Conservation (phyloP, 2,113 vertebrate genomes). For the Antennarius striatus region DNA sequence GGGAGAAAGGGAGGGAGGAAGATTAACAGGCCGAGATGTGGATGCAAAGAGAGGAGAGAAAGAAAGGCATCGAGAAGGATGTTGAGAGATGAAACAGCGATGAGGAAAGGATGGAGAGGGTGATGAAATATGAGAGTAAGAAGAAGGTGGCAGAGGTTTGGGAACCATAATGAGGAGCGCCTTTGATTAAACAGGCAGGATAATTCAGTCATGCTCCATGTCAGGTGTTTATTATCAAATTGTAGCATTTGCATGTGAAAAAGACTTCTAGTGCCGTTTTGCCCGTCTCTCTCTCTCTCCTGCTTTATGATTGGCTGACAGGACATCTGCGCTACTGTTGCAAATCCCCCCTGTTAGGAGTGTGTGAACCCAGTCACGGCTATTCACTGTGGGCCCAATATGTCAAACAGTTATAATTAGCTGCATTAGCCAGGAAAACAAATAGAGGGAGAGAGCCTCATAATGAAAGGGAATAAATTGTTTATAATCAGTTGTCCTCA, state of each 20-base stretch:
- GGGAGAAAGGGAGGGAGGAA: constrained; percentile 19
- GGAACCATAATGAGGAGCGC: constrained; percentile 31
- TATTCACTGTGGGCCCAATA: constrained; percentile 69
- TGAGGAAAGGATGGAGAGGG: constrained; percentile 2
- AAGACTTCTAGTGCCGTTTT: constrained; percentile 55
- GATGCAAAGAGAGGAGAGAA: constrained; percentile 22
- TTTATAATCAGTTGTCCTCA: constrained; percentile 65
- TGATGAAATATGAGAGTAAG: constrained; percentile 31
- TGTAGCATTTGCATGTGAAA: constrained; percentile 84
- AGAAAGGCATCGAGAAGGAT: not conserved
- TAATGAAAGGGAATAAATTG: constrained; percentile 68
- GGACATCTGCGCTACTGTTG: constrained; percentile 69
- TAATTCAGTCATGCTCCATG: constrained; percentile 80
- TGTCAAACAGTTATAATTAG: constrained; percentile 80
- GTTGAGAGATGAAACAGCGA: not conserved
- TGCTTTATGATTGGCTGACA: constrained; percentile 59
- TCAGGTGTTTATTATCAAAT: constrained; percentile 86
- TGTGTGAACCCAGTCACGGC: constrained; percentile 69
- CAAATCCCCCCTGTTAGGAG: constrained; percentile 64
- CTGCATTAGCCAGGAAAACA: constrained; percentile 69
- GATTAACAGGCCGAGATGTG: constrained; percentile 41
- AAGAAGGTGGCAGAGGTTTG: constrained; percentile 24
- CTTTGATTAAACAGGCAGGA: constrained; percentile 78
- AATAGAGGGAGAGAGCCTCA: constrained; percentile 65
- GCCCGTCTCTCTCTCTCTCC: constrained; percentile 27